These are phyloP conservation scores for Coluber constrictor DNA, from an alignment of 2,797 vertebrate species.

Conservation along the genomic window DNA sequence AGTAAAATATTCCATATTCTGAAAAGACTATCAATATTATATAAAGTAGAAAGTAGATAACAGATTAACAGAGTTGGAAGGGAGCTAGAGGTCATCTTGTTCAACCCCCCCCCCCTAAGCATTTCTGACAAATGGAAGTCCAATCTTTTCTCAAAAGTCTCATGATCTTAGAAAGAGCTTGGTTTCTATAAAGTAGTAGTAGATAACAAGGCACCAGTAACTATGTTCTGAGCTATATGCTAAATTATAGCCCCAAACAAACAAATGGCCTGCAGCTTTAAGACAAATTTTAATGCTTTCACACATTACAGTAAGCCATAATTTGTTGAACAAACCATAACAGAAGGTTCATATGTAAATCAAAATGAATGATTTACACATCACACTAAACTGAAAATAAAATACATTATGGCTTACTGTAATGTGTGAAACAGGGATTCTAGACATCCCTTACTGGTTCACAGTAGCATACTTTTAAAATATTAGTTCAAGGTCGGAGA, in stretches of 20 bases:
- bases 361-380: neutral
- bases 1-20: neutral
- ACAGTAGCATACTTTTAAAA: neutral
- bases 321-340: neutral
- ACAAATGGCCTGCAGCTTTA: neutral
- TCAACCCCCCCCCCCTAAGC: too few relatives aligned
- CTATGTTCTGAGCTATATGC: neutral
- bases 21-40: neutral
- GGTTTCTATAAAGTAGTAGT: neutral
- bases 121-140: too few relatives aligned
- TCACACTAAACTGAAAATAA: neutral
- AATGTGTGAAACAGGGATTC: neutral
- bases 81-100: too few relatives aligned
- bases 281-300: neutral
- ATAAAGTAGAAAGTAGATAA: neutral
- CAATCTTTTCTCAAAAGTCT: too few relatives aligned
- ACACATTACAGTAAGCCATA: neutral
- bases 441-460: neutral
- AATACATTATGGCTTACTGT: neutral
- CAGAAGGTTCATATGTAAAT: neutral
- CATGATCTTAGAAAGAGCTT: neutral
- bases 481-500: neutral
- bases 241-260: neutral
- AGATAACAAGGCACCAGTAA: neutral
- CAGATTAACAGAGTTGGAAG: too few relatives aligned